Base-by-base conservation (phyloP, 37 sponge, comb jelly and placozoan species). In the Amphimedon queenslandica region DNA sequence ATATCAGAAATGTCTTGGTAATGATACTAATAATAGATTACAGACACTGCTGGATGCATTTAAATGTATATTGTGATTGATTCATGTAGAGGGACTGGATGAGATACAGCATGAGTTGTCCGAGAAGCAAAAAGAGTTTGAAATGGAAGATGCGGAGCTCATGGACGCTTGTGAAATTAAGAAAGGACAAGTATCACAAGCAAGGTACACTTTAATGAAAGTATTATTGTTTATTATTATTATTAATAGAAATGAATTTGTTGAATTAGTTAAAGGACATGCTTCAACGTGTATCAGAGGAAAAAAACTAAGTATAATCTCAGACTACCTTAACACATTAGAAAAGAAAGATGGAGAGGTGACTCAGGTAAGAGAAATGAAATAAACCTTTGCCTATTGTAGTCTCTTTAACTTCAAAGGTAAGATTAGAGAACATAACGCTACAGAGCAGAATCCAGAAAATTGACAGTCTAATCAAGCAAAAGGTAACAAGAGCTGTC, bases 341-440 rank as follows among this genome's bases (percentile, higher is more conserved):
- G 69, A 64, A n/a, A 76, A 79, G 67, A 93, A 90, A 69, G 97
- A 93, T 51, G 41, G 63, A n/a, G 93, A 93, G 29, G 83, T 96
- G 28, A 69, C 78, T 10, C n/a, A n/a, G n/a, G n/a, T n/a, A n/a
- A n/a, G n/a, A n/a, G n/a, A n/a, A n/a, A n/a, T n/a, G n/a, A n/a
- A n/a, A n/a, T n/a, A n/a, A n/a, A 8, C 13, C 51, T 47, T 13
- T 47, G 13, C 51, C 51, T 47, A 8, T 47, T 13, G 8, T 13
- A 18, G 13, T 47, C 51, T 47, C 51, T 47, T 13, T 47, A 8
- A 6, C 28, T 25, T n/a, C 38, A 25, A 47, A 82, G 77, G 90
- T 85, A 23, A 61, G 99, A 21, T 61, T 92, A 68, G 95, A 98
- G 78, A 94, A 94, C 63, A 94, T 98, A 63, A 88, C 86, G 27